These are phyloP conservation scores for Gadopsis marmoratus DNA, from an alignment of 2,797 vertebrate species.

Conservation along the genomic window DNA sequence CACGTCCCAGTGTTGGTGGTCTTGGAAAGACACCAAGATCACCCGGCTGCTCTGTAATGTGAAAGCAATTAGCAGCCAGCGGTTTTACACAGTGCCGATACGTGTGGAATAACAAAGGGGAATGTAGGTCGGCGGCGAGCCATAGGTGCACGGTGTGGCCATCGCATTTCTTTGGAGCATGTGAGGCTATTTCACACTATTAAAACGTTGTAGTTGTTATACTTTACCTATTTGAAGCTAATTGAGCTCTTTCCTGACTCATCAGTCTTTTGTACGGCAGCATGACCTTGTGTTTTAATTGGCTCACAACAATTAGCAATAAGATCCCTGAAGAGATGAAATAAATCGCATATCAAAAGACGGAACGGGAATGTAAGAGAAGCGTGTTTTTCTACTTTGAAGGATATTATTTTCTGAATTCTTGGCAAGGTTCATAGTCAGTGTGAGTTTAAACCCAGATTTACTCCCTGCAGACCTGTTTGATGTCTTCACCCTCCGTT, in stretches of 20 bases:
- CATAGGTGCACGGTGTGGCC: slow-evolving; percentile 50
- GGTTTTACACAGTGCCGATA: slow-evolving; percentile 85
- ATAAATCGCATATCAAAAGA: background rate
- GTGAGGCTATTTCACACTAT: background rate
- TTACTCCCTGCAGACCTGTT: slow-evolving; percentile 63
- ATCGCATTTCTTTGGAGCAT: background rate
- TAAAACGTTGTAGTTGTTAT: background rate
- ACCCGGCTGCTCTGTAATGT: slow-evolving; percentile 88
- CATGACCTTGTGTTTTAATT: background rate
- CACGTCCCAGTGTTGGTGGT: slow-evolving; percentile 88
- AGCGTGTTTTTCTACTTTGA: background rate
- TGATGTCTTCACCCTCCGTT: slow-evolving; percentile 68
- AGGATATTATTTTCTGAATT: slow-evolving; percentile 18
- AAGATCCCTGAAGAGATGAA: background rate
- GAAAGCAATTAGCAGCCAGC: slow-evolving; percentile 92
- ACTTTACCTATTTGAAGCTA: background rate
- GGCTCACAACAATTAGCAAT: background rate
- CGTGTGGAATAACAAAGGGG: slow-evolving; percentile 81
- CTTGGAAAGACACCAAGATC: slow-evolving; percentile 90
- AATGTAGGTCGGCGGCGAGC: slow-evolving; percentile 71
- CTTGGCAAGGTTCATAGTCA: slow-evolving; percentile 4
- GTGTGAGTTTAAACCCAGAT: slow-evolving; percentile 61
- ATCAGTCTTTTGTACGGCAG: background rate
- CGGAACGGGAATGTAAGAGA: background rate
- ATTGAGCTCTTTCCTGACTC: background rate